Evolutionary conservation across 2,113 vertebrate species (phyloP).

Genomic region (Sminthopsis crassicaudata): DNA sequence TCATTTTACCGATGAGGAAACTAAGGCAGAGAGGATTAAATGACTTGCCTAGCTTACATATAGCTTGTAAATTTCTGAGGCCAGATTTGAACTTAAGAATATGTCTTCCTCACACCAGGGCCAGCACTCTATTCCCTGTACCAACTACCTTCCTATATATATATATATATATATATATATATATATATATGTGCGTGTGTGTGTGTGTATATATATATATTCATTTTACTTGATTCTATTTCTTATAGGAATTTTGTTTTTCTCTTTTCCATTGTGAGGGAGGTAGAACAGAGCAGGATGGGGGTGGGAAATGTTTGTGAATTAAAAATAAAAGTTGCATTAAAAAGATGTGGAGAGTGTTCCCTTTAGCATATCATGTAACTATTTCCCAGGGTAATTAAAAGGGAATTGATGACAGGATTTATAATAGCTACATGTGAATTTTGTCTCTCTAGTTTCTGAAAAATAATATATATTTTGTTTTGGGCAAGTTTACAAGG

Average conservation of each 20-base stretch:
- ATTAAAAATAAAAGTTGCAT: neutral
- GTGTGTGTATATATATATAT: too few species aligned
- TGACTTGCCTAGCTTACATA: neutral
- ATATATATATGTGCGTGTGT: too few species aligned
- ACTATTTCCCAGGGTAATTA: neutral
- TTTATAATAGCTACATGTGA: neutral
- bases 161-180: too few species aligned
- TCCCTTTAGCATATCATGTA: neutral
- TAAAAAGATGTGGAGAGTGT: neutral
- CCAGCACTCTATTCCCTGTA: neutral
- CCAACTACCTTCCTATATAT: neutral
- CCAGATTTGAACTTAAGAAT: neutral
- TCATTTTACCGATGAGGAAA: neutral
- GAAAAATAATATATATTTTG: neutral
- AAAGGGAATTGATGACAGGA: neutral
- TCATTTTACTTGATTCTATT: neutral
- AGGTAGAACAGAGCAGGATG: neutral
- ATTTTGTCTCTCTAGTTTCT: neutral
- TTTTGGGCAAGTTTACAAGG: neutral
- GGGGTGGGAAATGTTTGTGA: neutral
- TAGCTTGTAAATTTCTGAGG: neutral
- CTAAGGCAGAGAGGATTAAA: neutral
- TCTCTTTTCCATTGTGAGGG: neutral
- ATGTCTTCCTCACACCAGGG: neutral
- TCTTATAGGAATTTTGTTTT: neutral